A percentile compares a stretch with the other conserved stretches of the same genome.
Conservation (phyloP, 2,888 invertebrate genomes). For the Epinotia nisella region DNA sequence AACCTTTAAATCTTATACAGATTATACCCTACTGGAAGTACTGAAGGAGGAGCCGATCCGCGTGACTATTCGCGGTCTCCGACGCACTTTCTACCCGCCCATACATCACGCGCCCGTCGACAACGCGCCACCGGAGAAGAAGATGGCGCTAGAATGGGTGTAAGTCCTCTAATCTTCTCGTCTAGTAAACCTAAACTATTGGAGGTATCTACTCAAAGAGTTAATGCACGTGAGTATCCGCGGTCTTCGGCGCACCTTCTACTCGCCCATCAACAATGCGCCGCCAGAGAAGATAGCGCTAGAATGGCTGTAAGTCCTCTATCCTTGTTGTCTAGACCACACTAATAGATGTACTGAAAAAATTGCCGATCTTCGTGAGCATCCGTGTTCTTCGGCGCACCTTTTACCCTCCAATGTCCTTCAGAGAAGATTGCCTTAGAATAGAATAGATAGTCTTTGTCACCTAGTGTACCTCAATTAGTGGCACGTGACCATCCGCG, state of each 20-base stretch:
- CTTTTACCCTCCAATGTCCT: no score
- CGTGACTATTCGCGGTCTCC: slow-evolving; percentile 91
- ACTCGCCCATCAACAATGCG: slow-evolving; percentile 93
- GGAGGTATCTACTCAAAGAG: not conserved
- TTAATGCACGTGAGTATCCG: no score
- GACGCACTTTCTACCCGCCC: slow-evolving; percentile 94
- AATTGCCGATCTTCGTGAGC: no score
- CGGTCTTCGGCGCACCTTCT: slow-evolving; percentile 92
- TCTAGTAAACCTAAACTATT: not conserved
- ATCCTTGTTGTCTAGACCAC: no score
- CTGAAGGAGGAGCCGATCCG: slow-evolving; percentile 94
- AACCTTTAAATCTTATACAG: slow-evolving; percentile 62
- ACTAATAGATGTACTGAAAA: no score
- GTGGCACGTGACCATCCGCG: no score
- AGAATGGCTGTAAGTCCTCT: slow-evolving; percentile 92
- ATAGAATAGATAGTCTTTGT: no score
- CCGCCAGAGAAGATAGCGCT: slow-evolving; percentile 95
- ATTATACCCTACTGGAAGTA: slow-evolving; percentile 93
- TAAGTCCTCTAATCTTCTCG: slow-evolving; percentile 65
- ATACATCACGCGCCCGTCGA: slow-evolving; percentile 93
- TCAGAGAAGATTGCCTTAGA: no score
- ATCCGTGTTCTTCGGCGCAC: no score
- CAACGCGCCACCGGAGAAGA: slow-evolving; percentile 94
- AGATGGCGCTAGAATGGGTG: slow-evolving; percentile 97
- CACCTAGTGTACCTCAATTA: no score